These are phyloP conservation scores for Eupeodes latifasciatus DNA, from an alignment of 2,888 invertebrate species.

Conservation along the genomic window DNA sequence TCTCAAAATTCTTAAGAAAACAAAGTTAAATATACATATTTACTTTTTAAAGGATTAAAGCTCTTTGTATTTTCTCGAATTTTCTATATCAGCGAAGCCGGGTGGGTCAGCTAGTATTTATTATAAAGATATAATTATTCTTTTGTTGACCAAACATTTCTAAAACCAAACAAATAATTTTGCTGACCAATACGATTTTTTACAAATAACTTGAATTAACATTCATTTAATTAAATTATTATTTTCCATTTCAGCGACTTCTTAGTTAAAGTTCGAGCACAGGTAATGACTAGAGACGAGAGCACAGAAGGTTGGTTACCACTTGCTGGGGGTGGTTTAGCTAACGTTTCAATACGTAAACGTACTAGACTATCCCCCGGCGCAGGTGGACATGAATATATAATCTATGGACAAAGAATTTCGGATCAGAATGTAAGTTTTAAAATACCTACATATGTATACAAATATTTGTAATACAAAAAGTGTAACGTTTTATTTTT, in stretches of 20 bases:
- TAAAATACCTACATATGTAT: constrained; percentile 13
- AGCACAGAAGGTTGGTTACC: constrained; percentile 98
- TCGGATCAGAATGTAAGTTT: constrained; percentile 94
- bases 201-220: no score
- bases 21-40: no score
- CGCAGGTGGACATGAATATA: constrained; percentile 91
- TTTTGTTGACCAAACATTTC: no score
- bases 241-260: constrained; percentile 89
- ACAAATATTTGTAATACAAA: background rate
- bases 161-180: no score
- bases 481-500: no score
- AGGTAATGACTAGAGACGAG: constrained; percentile 99
- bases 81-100: no score
- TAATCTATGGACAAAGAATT: constrained; percentile 96
- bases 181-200: no score
- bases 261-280: constrained; percentile 98
- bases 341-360: constrained; percentile 95
- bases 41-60: no score
- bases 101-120: no score
- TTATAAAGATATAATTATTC: no score
- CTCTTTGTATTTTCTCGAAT: no score
- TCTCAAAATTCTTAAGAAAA: no score
- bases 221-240: background rate
- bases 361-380: constrained; percentile 86
- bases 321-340: constrained; percentile 96